Evolutionary conservation across 2,113 vertebrate genomes (phyloP).

Genomic region (Hydropotes inermis): DNA sequence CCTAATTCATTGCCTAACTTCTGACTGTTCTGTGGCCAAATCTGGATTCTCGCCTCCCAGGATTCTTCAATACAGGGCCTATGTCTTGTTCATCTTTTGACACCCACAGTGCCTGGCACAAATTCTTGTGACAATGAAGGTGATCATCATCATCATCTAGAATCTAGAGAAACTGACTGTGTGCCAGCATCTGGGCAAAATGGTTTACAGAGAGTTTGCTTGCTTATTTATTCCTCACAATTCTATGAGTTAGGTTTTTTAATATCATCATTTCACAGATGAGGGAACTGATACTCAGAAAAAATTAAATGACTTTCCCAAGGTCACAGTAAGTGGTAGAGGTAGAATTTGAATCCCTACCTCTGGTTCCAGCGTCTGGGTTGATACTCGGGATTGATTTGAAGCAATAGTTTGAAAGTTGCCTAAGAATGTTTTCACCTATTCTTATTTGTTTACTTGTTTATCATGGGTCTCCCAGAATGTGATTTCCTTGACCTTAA

Average conservation of each 20-base stretch:
- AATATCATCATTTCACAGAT: neutral
- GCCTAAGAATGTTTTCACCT: neutral
- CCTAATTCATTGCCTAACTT: constrained; percentile 23
- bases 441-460: neutral
- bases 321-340: neutral
- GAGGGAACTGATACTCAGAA: neutral
- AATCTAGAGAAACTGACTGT: neutral
- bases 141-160: neutral
- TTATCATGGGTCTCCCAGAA: neutral
- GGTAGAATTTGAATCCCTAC: neutral
- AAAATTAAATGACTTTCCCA: neutral
- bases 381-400: neutral
- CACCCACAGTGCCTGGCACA: neutral
- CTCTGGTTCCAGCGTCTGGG: neutral
- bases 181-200: neutral
- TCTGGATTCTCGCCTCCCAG: neutral
- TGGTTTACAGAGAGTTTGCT: neutral
- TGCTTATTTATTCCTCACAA: neutral
- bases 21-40: neutral
- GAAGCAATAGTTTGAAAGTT: neutral
- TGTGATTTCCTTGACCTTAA: neutral
- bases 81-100: neutral
- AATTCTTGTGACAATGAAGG: neutral
- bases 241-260: neutral
- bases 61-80: neutral